Base-by-base conservation (phyloP, 2,113 vertebrate species). In the Cathartes aura region DNA sequence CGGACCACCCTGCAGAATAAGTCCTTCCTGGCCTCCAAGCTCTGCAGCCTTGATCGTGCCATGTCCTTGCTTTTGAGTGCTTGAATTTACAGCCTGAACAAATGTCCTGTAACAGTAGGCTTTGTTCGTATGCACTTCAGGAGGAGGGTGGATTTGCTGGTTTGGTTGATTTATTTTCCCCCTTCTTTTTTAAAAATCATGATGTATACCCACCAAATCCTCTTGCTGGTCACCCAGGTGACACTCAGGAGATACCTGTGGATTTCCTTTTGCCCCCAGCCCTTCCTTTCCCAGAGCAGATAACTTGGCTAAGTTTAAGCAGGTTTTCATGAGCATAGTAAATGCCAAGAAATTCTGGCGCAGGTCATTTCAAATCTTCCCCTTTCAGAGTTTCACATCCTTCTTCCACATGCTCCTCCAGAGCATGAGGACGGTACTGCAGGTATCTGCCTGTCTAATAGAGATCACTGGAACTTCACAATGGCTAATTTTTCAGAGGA, bases 1-100 rank as follows among this genome's bases (percentile, higher is more conserved):
- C 4, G 8, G 53, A 47, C 47, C 47, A 30, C 43, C 18, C 22
- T n/a, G 47, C 43, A 93, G 43, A 34, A 2, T 5, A 36, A 82
- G 15, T 52, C 23, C 47, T 66, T 68, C n/a, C 24, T 86, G 80
- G 13, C 30, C 38, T 55, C 38, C 1, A 6, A 55, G 50, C 5
- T 60, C 52, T 36, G 2, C 17, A 60, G 53, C 30, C 53, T 76
- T 70, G 32, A 34, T 48, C 0, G 0, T 59, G 43, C 15, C 30
- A 7, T 14, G 12, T 38, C 36, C 16, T 73, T 66, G 29, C n/a
- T 82, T 87, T 8, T n/a, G 52, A 71, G 68, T 27, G 22, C 38
- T 62, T 60, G 67, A 67, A n/a, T 55, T 53, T 86, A 26, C 59
- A 90, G 47, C n/a, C 20, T 2, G 3, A 71, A 62, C 6, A 29